Evolutionary conservation across 2,113 vertebrate species (phyloP).

Genomic region (Stegostoma tigrinum): DNA sequence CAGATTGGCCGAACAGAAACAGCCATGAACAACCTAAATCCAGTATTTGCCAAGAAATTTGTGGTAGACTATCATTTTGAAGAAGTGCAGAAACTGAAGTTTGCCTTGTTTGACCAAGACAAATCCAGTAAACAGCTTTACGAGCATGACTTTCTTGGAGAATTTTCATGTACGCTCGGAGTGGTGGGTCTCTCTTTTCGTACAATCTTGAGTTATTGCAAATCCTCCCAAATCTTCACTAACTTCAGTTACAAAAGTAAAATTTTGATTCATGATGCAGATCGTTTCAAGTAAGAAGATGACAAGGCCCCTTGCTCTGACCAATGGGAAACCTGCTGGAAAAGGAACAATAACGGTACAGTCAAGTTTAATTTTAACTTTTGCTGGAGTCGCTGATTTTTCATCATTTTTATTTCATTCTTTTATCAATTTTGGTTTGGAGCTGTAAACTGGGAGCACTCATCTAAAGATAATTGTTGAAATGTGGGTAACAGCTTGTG

Average conservation of each 20-base stretch:
- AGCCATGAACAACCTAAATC: slow-evolving; percentile 89
- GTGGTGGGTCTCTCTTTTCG: slow-evolving; percentile 55
- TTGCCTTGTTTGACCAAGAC: slow-evolving; percentile 93
- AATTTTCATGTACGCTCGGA: slow-evolving; percentile 86
- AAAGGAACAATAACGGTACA: slow-evolving; percentile 85
- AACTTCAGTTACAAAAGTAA: not conserved
- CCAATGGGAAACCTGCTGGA: slow-evolving; percentile 90
- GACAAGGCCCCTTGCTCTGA: slow-evolving; percentile 72
- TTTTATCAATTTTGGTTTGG: too few relatives aligned
- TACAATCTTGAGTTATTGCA: not conserved
- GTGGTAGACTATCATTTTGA: slow-evolving; percentile 91
- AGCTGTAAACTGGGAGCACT: too few relatives aligned
- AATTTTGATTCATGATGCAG: slow-evolving; percentile 49
- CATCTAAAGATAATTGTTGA: too few relatives aligned
- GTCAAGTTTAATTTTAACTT: not conserved
- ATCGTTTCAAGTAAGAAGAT: slow-evolving; percentile 98
- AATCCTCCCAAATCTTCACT: not conserved
- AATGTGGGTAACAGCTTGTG: too few relatives aligned
- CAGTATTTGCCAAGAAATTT: slow-evolving; percentile 90
- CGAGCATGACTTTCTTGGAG: slow-evolving; percentile 91
- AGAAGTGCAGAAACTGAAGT: slow-evolving; percentile 92
- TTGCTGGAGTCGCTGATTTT: too few relatives aligned
- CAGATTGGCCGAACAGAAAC: slow-evolving; percentile 90
- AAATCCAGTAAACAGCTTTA: slow-evolving; percentile 85
- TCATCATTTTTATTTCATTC: too few relatives aligned